Base-by-base conservation (phyloP, 2,888 invertebrate genomes). In the Mythimna vitellina region DNA sequence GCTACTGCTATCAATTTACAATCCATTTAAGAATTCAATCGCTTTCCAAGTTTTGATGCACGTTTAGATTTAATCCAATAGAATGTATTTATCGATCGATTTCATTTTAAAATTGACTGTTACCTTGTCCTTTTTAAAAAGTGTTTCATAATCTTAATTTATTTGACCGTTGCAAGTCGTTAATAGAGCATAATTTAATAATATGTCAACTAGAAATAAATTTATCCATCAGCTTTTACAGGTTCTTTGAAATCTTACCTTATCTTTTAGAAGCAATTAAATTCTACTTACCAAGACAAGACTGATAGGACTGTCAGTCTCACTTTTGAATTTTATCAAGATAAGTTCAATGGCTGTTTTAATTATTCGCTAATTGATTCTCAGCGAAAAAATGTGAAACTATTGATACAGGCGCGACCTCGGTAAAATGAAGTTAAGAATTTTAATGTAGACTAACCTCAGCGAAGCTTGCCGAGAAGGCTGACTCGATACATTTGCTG, bases 21-120 rank as follows among this genome's bases (percentile, higher is more conserved):
- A 76, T 53, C 53, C 49, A 73, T 72, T 75, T 58, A 25, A 53
- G n/a, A 73, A 60, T 64, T 61, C 29, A 79, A 76, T 61, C 3
- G n/a, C 25, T 60, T 64, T 53, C 6, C 1, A 78, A 54, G 78
- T 61, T 32, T 78, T 46, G 51, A 46, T 58, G 25, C 25, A 6
- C 25, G 58, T 35, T 25, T 29, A 56, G 53, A 71, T 73, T 60
- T 42, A n/a, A 32, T 7, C 25, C 51, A 3, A 46, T 56, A 58
- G n/a, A 8, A 17, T 38, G 35, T 22, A 76, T 49, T 76, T n/a
- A n/a, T 46, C 10, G 12, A 38, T 70, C 51, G 20, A 70, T 60
- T 53, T 70, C 51, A 58, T 29, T 42, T 53, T 20, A 20, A 53
- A 35, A 22, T 65, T 53, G 20, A 38, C 9, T 12, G 25, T 42